These are phyloP conservation scores for Conger conger DNA, from an alignment of 2,113 vertebrate genomes.

Conservation along the genomic window DNA sequence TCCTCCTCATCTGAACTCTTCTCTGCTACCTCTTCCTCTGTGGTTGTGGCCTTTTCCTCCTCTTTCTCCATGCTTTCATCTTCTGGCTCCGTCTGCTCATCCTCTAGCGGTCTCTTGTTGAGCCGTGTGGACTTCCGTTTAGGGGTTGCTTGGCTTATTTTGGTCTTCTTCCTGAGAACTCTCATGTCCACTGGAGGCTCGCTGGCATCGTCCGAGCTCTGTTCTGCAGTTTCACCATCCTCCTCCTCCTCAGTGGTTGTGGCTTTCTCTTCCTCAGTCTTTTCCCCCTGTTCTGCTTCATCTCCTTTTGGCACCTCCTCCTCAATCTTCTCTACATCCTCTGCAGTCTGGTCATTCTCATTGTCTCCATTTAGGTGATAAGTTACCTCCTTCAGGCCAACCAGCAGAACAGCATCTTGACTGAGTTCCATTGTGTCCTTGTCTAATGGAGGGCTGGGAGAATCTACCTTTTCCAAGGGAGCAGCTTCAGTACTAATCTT, in stretches of 20 bases:
- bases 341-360: slow-evolving; percentile 65
- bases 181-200: slow-evolving; percentile 74
- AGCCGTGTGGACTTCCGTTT: slow-evolving; percentile 21
- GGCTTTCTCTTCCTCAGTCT: slow-evolving; percentile 50
- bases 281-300: slow-evolving; percentile 46
- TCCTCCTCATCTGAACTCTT: slow-evolving; percentile 81
- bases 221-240: slow-evolving; percentile 23
- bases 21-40: slow-evolving; percentile 64
- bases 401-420: slow-evolving; percentile 66
- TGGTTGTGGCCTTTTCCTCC: slow-evolving; percentile 50
- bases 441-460: slow-evolving; percentile 62
- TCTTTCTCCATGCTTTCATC: slow-evolving; percentile 62
- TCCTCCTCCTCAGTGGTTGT: slow-evolving; percentile 18
- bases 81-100: slow-evolving; percentile 66
- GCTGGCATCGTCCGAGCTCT: slow-evolving; percentile 58
- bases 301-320: slow-evolving; percentile 49
- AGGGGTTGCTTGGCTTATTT: neutral
- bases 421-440: slow-evolving; percentile 45
- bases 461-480: slow-evolving; percentile 36
- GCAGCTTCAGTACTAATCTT: slow-evolving; percentile 26
- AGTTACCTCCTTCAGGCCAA: slow-evolving; percentile 71
- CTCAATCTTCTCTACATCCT: slow-evolving; percentile 37
- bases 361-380: slow-evolving; percentile 60
- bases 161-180: slow-evolving; percentile 62
- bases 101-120: slow-evolving; percentile 36